phyloP scores from a whole-genome alignment of 2,113 vertebrate genomes.

The Lipophrys pholis region DNA sequence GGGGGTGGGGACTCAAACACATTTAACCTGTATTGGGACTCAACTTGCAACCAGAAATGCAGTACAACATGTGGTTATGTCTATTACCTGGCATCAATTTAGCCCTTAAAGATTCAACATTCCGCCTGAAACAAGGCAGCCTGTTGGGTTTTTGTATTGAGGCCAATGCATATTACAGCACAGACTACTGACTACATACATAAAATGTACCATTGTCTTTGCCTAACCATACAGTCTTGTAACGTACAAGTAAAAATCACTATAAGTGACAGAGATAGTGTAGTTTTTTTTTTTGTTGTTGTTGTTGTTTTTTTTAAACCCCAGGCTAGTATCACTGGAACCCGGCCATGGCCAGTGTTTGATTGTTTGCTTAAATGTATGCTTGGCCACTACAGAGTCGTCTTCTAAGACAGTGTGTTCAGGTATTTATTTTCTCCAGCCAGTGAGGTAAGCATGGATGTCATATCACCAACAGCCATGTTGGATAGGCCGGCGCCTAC shows the following conservation, averaged over 20 bases:
- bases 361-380: constrained; percentile 37
- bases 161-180: constrained; percentile 11
- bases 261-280: constrained; percentile 6
- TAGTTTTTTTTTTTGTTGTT: background rate
- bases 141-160: constrained; percentile 13
- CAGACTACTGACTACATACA: constrained; percentile 21
- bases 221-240: constrained; percentile 11
- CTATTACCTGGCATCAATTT: constrained; percentile 26
- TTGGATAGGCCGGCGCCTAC: constrained; percentile 86
- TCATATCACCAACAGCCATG: constrained; percentile 99
- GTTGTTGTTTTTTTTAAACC: constrained; percentile 23
- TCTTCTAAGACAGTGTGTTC: constrained; percentile 88
- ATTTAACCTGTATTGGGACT: constrained; percentile 24
- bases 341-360: constrained; percentile 23
- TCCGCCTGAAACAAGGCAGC: constrained; percentile 16
- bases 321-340: constrained; percentile 8
- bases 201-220: constrained; percentile 25
- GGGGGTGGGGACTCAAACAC: constrained; percentile 21
- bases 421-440: constrained; percentile 96
- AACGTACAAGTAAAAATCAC: constrained; percentile 13
- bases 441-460: constrained; percentile 92
- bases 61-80: constrained; percentile 20
- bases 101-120: constrained; percentile 2
- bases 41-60: constrained; percentile 21
- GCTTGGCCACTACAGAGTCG: background rate